phyloP scores from a whole-genome alignment of 2,888 invertebrate species.

The Ormyrus labotus region DNA sequence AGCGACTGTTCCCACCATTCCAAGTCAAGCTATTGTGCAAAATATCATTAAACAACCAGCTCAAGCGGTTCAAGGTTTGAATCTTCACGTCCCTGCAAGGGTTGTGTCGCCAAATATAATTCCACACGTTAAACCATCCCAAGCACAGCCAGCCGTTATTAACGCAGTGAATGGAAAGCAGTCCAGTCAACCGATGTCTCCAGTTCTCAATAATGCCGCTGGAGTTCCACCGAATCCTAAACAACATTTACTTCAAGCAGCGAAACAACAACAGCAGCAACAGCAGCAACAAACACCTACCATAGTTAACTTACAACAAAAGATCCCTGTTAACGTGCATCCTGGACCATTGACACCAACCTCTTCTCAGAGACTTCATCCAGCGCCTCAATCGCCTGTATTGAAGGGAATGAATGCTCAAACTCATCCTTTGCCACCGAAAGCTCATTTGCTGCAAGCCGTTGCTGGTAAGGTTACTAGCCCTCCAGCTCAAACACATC shows the following conservation, averaged over 20 bases:
- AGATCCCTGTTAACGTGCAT: conserved; percentile 68
- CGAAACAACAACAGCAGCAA: conserved; percentile 70
- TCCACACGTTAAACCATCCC: conserved; percentile 65
- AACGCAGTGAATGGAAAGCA: conserved; percentile 65
- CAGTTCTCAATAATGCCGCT: conserved; percentile 66
- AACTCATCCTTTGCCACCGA: conserved; percentile 73
- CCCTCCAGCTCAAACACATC: conserved; percentile 77
- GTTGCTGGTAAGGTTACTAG: conserved; percentile 78
- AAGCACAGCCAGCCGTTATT: conserved; percentile 59
- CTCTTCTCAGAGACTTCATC: conserved; percentile 65
- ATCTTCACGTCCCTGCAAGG: conserved; percentile 69
- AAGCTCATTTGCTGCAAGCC: conserved; percentile 74
- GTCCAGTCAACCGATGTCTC: conserved; percentile 71
- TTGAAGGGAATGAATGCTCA: conserved; percentile 71
- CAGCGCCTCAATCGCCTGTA: conserved; percentile 66
- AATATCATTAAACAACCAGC: conserved; percentile 69
- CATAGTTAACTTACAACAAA: conserved; percentile 70
- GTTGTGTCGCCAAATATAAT: conserved; percentile 70
- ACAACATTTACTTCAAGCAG: conserved; percentile 76
- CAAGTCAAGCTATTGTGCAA: conserved; percentile 66
- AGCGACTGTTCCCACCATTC: conserved; percentile 62
- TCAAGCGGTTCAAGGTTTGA: conserved; percentile 67
- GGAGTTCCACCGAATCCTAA: conserved; percentile 73
- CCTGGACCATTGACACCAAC: conserved; percentile 63
- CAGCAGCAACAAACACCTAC: conserved; percentile 71